Base-by-base conservation (phyloP, 2,113 vertebrate species). In the Hiodon alosoides region DNA sequence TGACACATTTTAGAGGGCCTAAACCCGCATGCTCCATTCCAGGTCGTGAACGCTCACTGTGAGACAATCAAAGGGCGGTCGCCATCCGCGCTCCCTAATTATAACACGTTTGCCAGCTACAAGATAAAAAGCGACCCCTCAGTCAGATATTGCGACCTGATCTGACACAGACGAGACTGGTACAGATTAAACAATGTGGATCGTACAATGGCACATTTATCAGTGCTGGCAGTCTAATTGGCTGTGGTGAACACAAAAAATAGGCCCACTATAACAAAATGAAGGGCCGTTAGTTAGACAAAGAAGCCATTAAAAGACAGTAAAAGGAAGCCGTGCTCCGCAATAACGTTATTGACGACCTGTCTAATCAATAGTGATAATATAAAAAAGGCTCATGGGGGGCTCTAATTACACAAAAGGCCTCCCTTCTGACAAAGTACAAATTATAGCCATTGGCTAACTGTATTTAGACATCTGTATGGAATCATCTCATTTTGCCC, bases 301-400 rank as follows among this genome's bases (percentile, higher is more conserved):
- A 31, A 31, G 31, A 31, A 31, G 31, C 14, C 69, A 72, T 57
- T 71, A 65, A 69, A 78, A 67, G 78, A 81, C 73, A 76, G 81
- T 85, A 81, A 85, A 77, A 75, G 74, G 60, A 7, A 64, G 76
- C 71, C 55, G 10, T 67, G 76, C 59, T 76, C 54, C 59, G 57
- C 83, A 75, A 65, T 75, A 75, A 80, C 72, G 75, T 71, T 82
- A 83, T 77, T 85, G 79, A 85, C 73, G 74, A 67, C 48, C 55
- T 62, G 51, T 77, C 78, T 9, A 10, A 7, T 16, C 51, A 16
- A 52, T n/a, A 14, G 4, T 16, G 6, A 16, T 16, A 64, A 3
- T 31, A 31, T 31, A 31, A 31, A 31, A 31, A 31, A 31, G 31
- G 31, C 31, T 31, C 31, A 31, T 31, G 31, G 31, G 31, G 55